These are phyloP conservation scores for Pseudorectes ferrugineus DNA, from an alignment of 2,113 vertebrate genomes.

Conservation along the genomic window DNA sequence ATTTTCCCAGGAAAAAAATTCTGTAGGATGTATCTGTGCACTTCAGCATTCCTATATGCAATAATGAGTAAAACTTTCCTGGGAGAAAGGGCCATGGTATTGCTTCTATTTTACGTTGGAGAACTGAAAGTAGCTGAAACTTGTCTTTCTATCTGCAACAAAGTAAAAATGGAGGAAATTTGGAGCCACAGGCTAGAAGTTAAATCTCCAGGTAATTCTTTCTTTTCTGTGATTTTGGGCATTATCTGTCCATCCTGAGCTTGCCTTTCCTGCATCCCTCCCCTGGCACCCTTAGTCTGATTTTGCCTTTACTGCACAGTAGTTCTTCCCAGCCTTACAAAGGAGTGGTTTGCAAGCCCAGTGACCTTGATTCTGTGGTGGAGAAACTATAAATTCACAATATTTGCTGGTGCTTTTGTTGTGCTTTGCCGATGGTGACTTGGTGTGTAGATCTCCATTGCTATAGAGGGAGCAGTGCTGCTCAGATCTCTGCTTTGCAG, in stretches of 20 bases:
- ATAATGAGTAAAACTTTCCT: background rate
- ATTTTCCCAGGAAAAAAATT: background rate
- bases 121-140: background rate
- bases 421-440: background rate
- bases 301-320: background rate
- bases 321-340: background rate
- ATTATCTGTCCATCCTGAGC: background rate
- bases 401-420: background rate
- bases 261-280: background rate
- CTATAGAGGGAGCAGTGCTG: background rate
- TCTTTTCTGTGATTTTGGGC: background rate
- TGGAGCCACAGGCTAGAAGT: background rate
- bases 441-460: background rate
- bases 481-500: conserved; percentile 28
- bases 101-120: background rate
- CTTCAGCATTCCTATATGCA: background rate
- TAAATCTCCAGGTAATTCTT: background rate
- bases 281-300: background rate
- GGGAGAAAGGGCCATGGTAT: background rate
- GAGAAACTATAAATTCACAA: background rate
- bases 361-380: background rate
- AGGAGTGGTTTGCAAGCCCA: background rate
- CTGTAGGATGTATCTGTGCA: rapidly evolving
- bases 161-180: background rate
- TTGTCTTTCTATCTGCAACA: background rate